phyloP scores from a whole-genome alignment of 2,888 invertebrate genomes.

The Pandemis corylana region DNA sequence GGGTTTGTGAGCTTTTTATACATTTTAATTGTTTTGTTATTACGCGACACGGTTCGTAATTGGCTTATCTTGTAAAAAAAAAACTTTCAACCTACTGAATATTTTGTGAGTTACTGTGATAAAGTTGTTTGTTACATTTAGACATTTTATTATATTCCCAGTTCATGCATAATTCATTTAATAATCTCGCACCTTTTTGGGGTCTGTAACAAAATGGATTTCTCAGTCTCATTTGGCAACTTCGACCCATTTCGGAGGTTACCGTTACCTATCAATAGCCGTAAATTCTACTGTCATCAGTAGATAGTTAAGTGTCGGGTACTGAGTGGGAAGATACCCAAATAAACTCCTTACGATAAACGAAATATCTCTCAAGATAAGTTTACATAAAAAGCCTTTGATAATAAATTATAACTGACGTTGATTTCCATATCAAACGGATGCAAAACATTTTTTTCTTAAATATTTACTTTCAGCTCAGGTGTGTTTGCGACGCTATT shows the following conservation, averaged over 20 bases:
- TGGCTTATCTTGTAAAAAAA: neutral
- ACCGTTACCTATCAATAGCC: neutral
- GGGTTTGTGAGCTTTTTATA: neutral
- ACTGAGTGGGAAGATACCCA: neutral
- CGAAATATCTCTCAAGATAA: neutral
- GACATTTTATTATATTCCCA: slow-evolving; percentile 13
- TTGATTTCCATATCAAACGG: slow-evolving; percentile 18
- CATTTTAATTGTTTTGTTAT: neutral
- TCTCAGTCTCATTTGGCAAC: neutral
- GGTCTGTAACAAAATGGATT: slow-evolving; percentile 13
- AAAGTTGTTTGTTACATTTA: slow-evolving; percentile 3
- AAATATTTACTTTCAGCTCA: slow-evolving; percentile 18
- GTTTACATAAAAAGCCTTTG: slow-evolving; percentile 3
- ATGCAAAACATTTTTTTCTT: slow-evolving; percentile 19
- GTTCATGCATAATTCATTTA: slow-evolving; percentile 4
- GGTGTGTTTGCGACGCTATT: slow-evolving; percentile 2
- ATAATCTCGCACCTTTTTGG: slow-evolving; percentile 6
- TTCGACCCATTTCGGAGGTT: slow-evolving; percentile 3
- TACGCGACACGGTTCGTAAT: neutral
- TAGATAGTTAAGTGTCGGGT: slow-evolving; percentile 10
- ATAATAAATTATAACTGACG: slow-evolving; percentile 19
- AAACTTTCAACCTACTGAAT: neutral
- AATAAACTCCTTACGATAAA: neutral
- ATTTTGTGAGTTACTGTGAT: neutral
- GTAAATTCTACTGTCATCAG: neutral